Conservation (phyloP, 2,888 invertebrate species). For the Volucella bombylans region DNA sequence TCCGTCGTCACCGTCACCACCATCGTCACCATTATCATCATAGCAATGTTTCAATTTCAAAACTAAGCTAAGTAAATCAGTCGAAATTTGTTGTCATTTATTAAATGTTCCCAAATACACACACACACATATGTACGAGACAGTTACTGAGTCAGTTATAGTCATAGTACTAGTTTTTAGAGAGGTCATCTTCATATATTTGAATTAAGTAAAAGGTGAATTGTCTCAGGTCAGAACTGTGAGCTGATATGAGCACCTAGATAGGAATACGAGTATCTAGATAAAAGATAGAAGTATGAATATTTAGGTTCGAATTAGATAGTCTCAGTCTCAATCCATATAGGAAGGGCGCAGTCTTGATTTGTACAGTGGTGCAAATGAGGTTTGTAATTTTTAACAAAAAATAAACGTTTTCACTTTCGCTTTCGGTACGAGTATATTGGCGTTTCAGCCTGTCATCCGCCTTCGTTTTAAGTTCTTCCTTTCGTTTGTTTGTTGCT, state of each 20-base stretch:
- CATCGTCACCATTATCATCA: slow-evolving; percentile 77
- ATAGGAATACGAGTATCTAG: not conserved
- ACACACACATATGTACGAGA: not conserved
- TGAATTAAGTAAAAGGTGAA: slow-evolving; percentile 47
- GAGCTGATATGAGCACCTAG: slow-evolving; percentile 12
- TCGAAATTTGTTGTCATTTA: slow-evolving; percentile 72
- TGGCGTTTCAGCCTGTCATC: slow-evolving; percentile 38
- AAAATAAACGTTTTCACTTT: slow-evolving; percentile 47
- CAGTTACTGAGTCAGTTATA: not conserved
- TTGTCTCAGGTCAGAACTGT: slow-evolving; percentile 72
- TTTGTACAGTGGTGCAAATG: not conserved
- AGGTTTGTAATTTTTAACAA: slow-evolving; percentile 46
- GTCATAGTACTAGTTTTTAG: not conserved
- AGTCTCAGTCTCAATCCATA: not conserved
- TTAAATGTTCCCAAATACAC: slow-evolving; percentile 49
- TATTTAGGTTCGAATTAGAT: too few species aligned
- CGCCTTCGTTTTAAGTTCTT: slow-evolving; percentile 1
- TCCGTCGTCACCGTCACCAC: slow-evolving; percentile 61
- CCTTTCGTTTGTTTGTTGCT: slow-evolving; percentile 57
- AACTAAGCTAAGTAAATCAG: slow-evolving; percentile 73
- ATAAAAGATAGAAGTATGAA: slow-evolving; percentile 3
- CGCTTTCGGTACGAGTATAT: slow-evolving; percentile 33
- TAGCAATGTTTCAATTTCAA: slow-evolving; percentile 70
- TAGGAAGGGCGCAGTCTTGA: not conserved
- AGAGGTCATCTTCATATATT: slow-evolving; percentile 47